Evolutionary conservation across 2,797 vertebrate genomes (phyloP), one percentile per base, ranked within the genome.

Genomic region (Scolopax bukidnonensis): DNA sequence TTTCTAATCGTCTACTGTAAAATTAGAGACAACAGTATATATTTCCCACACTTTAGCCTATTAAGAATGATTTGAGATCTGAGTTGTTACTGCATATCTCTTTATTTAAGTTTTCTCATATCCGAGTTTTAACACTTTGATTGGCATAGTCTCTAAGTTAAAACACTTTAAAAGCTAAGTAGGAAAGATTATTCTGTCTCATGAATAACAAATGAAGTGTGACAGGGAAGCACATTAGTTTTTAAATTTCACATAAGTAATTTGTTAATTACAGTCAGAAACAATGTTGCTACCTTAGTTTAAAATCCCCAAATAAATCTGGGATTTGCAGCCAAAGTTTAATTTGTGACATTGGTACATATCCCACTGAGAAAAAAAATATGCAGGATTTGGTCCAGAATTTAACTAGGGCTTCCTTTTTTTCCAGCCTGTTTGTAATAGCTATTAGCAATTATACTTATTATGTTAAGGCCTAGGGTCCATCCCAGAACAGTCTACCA

Each of bases 241-340:
- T 84, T 88, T 47, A 73, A 90, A 91, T 57, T 56, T 40, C 56
- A 45, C 1, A 5, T 74, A 83, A 47, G 36, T 74, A 61, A 73
- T 94, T 73, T 77, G 43, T 93, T 89, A 87, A 87, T 95, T 95
- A 57, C 16, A 88, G 60, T 70, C 32, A 89, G 75, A 87, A 83
- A 21, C 11, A 63, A 18, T 67, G 41, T 73, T 71, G 23, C 16
- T 61, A 81, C 28, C 25, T 90, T 60, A 53, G 50, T 91, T 89
- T 56, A 69, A 73, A 92, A 83, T 74, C 43, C 61, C 28, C 36
- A 73, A 68, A 64, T 61, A 75, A 94, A 86, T 71, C 47, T 47
- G 33, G 50, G 41, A 50, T 95, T 93, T 95, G 33, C 27, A 76
- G n/a, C 11, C 28, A 8, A 36, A 68, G 24, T 84, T 87, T 67